Conservation (phyloP, 1,140 invertebrate genomes). For the Drosophila sp. region DNA sequence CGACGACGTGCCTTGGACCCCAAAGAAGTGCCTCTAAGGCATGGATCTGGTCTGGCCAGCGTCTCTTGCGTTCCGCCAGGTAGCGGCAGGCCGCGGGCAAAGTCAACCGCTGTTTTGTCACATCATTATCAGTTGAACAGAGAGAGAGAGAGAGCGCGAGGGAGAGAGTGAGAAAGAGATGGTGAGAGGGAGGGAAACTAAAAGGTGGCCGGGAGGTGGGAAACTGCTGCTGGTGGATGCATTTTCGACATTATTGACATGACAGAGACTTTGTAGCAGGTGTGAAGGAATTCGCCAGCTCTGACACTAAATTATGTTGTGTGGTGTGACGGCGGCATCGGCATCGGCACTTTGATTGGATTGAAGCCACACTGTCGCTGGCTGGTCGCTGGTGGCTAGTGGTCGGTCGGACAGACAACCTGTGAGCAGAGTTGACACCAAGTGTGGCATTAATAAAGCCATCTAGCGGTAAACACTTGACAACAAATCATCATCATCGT, state of each 20-base stretch:
- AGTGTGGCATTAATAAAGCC: constrained; percentile 71
- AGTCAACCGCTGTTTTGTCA: constrained; percentile 80
- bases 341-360: constrained; percentile 67
- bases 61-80: constrained; percentile 28
- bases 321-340: constrained; percentile 37
- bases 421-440: constrained; percentile 43
- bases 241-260: constrained; percentile 78
- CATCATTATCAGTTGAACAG: constrained; percentile 76
- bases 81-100: constrained; percentile 39
- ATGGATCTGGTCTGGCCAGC: constrained; percentile 5
- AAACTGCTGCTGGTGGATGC: constrained; percentile 28
- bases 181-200: background rate
- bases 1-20: constrained; percentile 33
- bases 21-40: constrained; percentile 22
- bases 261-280: constrained; percentile 71
- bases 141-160: constrained; percentile 11
- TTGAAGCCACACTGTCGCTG: constrained; percentile 11
- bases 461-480: constrained; percentile 68
- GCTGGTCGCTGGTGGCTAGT: background rate
- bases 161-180: background rate
- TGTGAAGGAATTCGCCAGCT: constrained; percentile 74
- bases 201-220: background rate
- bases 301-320: constrained; percentile 76
- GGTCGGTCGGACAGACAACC: constrained; percentile 17
- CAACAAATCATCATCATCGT: constrained; percentile 27